Evolutionary conservation across 2,113 vertebrate species (phyloP).

Genomic region (Hyperopisus bebe): DNA sequence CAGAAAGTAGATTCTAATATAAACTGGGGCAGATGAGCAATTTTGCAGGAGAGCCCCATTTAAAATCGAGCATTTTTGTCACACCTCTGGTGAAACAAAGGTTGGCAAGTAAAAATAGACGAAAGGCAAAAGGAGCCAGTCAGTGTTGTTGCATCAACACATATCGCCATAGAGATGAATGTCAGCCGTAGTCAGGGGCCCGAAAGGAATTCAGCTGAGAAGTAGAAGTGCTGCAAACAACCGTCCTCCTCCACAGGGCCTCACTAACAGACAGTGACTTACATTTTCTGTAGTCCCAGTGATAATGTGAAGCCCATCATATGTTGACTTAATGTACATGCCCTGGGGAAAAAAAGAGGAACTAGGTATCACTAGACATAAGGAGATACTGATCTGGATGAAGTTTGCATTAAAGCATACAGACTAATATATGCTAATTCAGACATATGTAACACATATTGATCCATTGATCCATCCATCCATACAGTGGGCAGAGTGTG

Average conservation of each 20-base stretch:
- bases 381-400: neutral
- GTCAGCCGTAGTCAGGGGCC: neutral
- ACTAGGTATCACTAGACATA: neutral
- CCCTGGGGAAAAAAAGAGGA: conserved; percentile 58
- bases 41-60: neutral
- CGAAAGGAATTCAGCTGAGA: neutral
- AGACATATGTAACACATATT: neutral
- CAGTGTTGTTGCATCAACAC: neutral
- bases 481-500: neutral
- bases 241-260: neutral
- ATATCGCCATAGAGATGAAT: conserved; percentile 2
- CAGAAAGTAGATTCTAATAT: neutral
- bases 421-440: neutral
- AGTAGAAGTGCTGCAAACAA: neutral
- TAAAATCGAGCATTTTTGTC: neutral
- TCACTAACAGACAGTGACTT: conserved; percentile 50
- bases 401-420: neutral
- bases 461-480: neutral
- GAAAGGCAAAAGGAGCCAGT: neutral
- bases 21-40: neutral
- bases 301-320: conserved; percentile 89
- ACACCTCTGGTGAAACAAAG: neutral
- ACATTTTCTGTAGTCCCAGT: conserved; percentile 95
- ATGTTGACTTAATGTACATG: conserved; percentile 97
- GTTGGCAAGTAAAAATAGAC: too few relatives aligned